These are phyloP conservation scores for Isurus oxyrinchus DNA, from an alignment of 2,113 vertebrate genomes.

Conservation along the genomic window DNA sequence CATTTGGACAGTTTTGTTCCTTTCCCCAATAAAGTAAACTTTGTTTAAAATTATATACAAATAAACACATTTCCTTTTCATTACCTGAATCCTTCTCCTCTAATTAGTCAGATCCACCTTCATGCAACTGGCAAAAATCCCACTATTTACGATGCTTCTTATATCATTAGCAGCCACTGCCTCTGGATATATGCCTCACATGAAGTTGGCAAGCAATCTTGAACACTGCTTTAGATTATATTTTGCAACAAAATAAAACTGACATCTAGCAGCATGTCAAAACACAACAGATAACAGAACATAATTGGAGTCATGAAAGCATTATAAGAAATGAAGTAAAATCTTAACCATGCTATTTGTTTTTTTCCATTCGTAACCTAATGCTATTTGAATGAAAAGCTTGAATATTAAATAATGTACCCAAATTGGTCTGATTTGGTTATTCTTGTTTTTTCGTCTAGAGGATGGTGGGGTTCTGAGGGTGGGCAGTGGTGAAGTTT, in stretches of 20 bases:
- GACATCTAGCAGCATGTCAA: not conserved
- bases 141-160: not conserved
- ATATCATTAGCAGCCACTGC: not conserved
- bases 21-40: not conserved
- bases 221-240: not conserved
- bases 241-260: not conserved
- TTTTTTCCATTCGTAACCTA: not conserved
- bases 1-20: not conserved
- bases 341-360: not conserved
- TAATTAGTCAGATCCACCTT: not conserved
- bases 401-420: not conserved
- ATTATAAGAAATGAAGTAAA: not conserved
- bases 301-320: not conserved
- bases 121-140: not conserved
- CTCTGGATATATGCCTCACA: not conserved
- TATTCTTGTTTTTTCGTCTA: not conserved
- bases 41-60: not conserved
- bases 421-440: not conserved
- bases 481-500: not conserved
- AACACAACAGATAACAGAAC: not conserved
- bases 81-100: not conserved
- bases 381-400: not conserved
- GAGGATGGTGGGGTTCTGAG: not conserved
- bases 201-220: not conserved
- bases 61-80: not conserved